phyloP scores from a whole-genome alignment of 2,113 vertebrate genomes.

The Muscicapa adusta region DNA sequence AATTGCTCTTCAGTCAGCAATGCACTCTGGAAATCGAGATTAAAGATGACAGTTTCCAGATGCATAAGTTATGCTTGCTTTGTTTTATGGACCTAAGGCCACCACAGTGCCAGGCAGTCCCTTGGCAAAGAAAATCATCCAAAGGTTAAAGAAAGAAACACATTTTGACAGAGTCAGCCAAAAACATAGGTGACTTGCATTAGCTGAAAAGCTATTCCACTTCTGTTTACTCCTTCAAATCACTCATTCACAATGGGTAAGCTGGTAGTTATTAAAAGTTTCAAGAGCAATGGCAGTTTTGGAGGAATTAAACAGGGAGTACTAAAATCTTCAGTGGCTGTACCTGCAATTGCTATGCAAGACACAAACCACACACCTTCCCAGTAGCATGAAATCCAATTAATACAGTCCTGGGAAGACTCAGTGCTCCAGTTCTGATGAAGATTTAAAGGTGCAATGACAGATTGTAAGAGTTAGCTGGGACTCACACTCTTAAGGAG shows the following conservation, averaged over 20 bases:
- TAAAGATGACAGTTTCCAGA: constrained; percentile 53
- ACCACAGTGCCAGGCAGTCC: neutral
- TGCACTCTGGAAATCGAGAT: constrained; percentile 39
- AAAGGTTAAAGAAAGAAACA: constrained; percentile 33
- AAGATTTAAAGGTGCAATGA: constrained; percentile 27
- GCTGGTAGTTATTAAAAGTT: constrained; percentile 4
- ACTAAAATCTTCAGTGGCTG: neutral
- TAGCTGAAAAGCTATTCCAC: neutral
- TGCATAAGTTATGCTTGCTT: constrained; percentile 39
- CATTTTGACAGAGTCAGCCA: neutral
- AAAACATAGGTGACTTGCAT: neutral
- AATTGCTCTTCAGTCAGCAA: constrained; percentile 40
- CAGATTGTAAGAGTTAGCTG: neutral
- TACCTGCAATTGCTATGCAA: constrained; percentile 20
- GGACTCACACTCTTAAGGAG: neutral
- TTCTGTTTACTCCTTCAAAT: constrained; percentile 27
- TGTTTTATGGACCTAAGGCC: constrained; percentile 32
- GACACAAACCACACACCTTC: neutral
- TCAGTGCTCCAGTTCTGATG: neutral
- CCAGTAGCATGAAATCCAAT: constrained; percentile 36
- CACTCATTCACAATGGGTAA: neutral
- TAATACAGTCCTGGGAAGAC: constrained; percentile 23
- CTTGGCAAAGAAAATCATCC: neutral
- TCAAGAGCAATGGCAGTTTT: neutral
- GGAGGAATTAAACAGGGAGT: neutral